Percentiles rank a stretch among this genome's conserved stretches.
phyloP scores from a whole-genome alignment of 2,888 invertebrate species.

The Amiota communis region DNA sequence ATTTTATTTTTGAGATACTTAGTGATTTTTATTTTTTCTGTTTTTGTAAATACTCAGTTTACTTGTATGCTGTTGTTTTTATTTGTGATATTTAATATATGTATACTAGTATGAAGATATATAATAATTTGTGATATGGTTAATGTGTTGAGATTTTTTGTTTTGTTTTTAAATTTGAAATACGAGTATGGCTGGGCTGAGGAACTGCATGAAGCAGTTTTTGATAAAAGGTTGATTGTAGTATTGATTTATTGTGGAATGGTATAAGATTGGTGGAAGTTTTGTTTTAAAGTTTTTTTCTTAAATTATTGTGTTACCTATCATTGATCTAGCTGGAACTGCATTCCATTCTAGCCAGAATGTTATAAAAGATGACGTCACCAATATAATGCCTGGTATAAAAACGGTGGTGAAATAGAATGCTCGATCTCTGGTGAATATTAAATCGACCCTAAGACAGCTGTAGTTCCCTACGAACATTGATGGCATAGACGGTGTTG shows the following conservation, averaged over 20 bases:
- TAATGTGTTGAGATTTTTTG: conserved; percentile 18
- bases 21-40: neutral
- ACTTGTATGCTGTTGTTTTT: neutral
- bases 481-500: no score
- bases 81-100: conserved; percentile 9
- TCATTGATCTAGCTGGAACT: conserved; percentile 96
- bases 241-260: neutral
- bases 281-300: conserved; percentile 38
- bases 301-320: conserved; percentile 77
- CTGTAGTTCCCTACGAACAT: conserved; percentile 88
- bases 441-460: conserved; percentile 94
- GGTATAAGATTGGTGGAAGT: conserved; percentile 17
- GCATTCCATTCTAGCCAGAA: conserved; percentile 99
- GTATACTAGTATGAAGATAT: conserved; percentile 10
- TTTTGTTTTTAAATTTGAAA: conserved; percentile 24
- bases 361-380: conserved; percentile 96
- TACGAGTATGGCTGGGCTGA: conserved; percentile 4
- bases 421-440: conserved; percentile 95
- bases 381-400: conserved; percentile 96
- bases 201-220: neutral
- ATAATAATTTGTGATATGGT: neutral
- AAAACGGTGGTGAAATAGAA: conserved; percentile 98
- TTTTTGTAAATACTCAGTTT: neutral
- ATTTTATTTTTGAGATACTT: conserved; percentile 2
- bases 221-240: neutral